These are phyloP conservation scores for Oryzias javanicus DNA, from an alignment of 2,113 vertebrate species.

Conservation along the genomic window DNA sequence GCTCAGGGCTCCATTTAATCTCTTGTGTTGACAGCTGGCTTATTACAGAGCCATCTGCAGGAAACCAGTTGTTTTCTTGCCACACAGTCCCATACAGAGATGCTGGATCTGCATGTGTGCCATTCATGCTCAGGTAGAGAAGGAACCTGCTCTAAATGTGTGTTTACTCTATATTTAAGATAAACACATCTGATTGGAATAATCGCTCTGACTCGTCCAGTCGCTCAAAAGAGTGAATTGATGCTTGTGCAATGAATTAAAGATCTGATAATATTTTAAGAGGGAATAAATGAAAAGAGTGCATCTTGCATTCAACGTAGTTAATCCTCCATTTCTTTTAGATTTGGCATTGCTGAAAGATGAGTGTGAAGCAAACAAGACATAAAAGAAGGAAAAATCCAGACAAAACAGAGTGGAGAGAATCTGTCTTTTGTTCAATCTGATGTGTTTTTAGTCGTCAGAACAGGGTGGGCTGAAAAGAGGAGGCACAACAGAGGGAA, in stretches of 20 bases:
- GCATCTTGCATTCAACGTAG: not conserved
- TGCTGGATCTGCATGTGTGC: not conserved
- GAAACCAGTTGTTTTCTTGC: constrained; percentile 20
- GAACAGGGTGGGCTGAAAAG: constrained; percentile 24
- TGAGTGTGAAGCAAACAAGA: constrained; percentile 9
- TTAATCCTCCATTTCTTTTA: not conserved
- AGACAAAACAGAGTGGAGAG: constrained; percentile 30
- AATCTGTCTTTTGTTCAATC: constrained; percentile 66
- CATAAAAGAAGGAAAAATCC: constrained; percentile 5
- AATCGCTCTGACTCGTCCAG: constrained; percentile 5
- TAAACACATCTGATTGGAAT: constrained; percentile 37
- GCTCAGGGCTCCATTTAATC: constrained; percentile 34
- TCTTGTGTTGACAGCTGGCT: constrained; percentile 46
- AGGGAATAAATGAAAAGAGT: constrained; percentile 8
- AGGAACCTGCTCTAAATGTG: constrained; percentile 2
- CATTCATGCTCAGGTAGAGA: not conserved
- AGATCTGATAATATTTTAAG: not conserved
- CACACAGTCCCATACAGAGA: constrained; percentile 15
- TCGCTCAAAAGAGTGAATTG: constrained; percentile 29
- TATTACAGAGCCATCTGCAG: constrained; percentile 29
- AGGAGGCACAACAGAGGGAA: constrained; percentile 25
- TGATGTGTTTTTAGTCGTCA: constrained; percentile 29
- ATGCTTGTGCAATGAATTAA: not conserved
- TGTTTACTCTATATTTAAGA: constrained; percentile 29
- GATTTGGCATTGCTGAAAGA: constrained; percentile 3